Percentiles rank a stretch among this genome's conserved stretches.
Conservation (phyloP, 2,113 vertebrate genomes). For the Equus przewalskii region DNA sequence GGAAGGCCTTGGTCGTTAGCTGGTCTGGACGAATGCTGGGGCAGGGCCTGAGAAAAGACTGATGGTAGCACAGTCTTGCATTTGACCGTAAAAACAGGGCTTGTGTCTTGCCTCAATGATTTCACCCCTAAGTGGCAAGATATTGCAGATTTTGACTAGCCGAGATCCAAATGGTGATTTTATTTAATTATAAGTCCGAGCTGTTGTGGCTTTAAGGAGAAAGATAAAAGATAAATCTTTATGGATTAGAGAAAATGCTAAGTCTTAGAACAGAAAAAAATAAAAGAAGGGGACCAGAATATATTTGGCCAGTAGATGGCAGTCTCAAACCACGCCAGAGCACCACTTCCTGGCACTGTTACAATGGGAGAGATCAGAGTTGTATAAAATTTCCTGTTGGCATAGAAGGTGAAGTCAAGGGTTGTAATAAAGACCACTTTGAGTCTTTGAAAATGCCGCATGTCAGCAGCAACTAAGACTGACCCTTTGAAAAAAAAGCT, state of each 20-base stretch:
- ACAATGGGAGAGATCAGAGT: accelerated
- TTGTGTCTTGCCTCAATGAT: not conserved
- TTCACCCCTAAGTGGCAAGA: not conserved
- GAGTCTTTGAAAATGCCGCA: conserved; percentile 61
- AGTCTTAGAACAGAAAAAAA: not conserved
- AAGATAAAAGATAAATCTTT: not conserved
- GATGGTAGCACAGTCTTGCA: not conserved
- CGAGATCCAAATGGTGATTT: not conserved
- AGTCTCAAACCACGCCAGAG: not conserved
- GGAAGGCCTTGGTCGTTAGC: not conserved
- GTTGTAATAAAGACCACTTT: conserved; percentile 50
- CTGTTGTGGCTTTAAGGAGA: not conserved
- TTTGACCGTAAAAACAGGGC: not conserved
- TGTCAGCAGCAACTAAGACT: conserved; percentile 31
- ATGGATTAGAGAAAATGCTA: not conserved
- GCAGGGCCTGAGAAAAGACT: not conserved
- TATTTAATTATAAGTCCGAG: not conserved
- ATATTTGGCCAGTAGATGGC: conserved; percentile 12
- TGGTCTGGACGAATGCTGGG: not conserved
- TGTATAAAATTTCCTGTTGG: conserved; percentile 52
- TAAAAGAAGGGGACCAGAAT: not conserved
- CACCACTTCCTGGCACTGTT: accelerated
- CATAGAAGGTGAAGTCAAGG: conserved; percentile 73
- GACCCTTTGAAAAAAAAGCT: not conserved
- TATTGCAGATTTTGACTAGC: no score